Evolutionary conservation across 2,888 invertebrate genomes (phyloP).

Genomic region (Nomada flava): DNA sequence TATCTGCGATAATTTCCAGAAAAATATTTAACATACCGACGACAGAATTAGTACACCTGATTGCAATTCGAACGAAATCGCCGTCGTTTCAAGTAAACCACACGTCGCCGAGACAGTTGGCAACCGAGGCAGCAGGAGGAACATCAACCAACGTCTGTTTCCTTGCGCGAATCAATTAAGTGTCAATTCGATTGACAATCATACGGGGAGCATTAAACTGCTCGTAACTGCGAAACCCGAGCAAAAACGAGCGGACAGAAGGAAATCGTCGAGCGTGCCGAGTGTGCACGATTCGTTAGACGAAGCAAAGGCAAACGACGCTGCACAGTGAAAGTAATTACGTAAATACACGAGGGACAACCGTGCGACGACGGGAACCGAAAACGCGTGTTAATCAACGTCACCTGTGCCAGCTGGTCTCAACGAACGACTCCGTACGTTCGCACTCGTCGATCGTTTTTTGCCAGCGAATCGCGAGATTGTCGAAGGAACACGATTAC

Average conservation of each 20-base stretch:
- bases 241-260: slow-evolving; percentile 26
- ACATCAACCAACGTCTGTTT: background rate
- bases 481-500: background rate
- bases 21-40: too few relatives aligned
- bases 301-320: slow-evolving; percentile 46
- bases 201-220: slow-evolving; percentile 10
- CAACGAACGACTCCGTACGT: background rate
- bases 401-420: background rate
- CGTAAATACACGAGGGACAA: slow-evolving; percentile 43
- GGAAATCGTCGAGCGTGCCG: slow-evolving; percentile 11
- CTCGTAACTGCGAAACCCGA: background rate
- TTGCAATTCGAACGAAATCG: background rate
- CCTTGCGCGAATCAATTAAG: slow-evolving; percentile 10
- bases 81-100: slow-evolving; percentile 31
- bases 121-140: background rate
- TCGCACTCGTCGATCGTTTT: background rate
- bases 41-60: too few relatives aligned
- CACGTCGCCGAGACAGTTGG: background rate
- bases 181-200: slow-evolving; percentile 5
- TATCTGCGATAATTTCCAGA: too few relatives aligned
- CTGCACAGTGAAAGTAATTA: slow-evolving; percentile 65
- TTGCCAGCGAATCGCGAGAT: background rate
- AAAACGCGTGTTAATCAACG: slow-evolving; percentile 49
- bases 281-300: slow-evolving; percentile 34
- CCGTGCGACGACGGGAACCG: slow-evolving; percentile 48